Evolutionary conservation across 2,113 vertebrate genomes (phyloP).

Genomic region (Micronycteris hirsuta): DNA sequence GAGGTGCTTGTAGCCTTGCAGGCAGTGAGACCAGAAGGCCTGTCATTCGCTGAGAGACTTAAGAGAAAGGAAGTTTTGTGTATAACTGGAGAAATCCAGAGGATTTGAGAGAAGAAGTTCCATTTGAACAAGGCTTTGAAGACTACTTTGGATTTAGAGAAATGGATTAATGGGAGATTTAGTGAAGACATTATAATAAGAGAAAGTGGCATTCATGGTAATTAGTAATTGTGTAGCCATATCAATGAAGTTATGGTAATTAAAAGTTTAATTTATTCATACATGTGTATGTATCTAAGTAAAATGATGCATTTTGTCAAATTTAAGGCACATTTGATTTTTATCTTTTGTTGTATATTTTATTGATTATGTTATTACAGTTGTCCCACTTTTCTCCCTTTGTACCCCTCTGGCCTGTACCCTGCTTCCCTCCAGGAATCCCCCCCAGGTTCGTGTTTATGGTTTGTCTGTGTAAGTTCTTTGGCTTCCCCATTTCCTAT

Average conservation of each 20-base stretch:
- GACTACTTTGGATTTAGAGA: background rate
- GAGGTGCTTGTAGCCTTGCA: background rate
- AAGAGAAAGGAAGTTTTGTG: background rate
- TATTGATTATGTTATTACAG: too few relatives aligned
- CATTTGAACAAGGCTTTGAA: background rate
- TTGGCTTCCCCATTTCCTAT: too few relatives aligned
- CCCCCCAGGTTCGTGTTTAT: too few relatives aligned
- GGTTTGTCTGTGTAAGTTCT: too few relatives aligned
- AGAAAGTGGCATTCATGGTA: background rate
- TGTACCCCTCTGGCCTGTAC: too few relatives aligned
- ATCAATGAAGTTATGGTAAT: background rate
- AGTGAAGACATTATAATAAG: background rate
- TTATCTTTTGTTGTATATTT: background rate
- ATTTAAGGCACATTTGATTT: background rate
- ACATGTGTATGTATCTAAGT: background rate
- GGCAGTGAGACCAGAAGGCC: background rate
- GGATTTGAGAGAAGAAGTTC: background rate
- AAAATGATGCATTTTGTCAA: background rate
- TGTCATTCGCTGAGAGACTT: background rate
- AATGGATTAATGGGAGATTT: background rate
- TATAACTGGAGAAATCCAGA: background rate
- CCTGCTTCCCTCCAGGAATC: too few relatives aligned
- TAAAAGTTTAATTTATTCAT: background rate
- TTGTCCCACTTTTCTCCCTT: too few relatives aligned
- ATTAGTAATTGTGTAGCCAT: background rate